Evolutionary conservation across 2,888 invertebrate genomes (phyloP), one percentile per base, ranked within the genome.

Genomic region (Latheticus oryzae): DNA sequence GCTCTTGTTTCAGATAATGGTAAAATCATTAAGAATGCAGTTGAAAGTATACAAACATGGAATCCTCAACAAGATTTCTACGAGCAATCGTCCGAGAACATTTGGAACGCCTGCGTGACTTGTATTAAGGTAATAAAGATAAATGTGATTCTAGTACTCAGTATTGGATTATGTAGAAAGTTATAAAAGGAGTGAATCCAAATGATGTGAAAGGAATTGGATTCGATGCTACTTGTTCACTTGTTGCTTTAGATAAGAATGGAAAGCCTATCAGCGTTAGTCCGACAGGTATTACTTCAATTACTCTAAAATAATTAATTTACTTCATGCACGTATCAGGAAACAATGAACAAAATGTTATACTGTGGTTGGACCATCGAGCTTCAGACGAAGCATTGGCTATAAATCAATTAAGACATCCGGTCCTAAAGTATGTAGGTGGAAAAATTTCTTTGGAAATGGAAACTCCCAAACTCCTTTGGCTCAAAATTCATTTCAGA

Each of bases 361-460:
- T 95, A 23, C 84, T 95, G 77, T 95, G 95, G 95, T 87, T 95
- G 90, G 95, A 96, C 74, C 95, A 96, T 74, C 81, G 95, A 71
- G 95, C 95, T 0, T 82, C 84, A 15, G 80, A 82, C 30, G 92
- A 97, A 81, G 90, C 96, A 0, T 84, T 87, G 37, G 78, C 82
- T 19, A 96, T 97, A 26, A 97, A 96, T 74, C 79, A 81, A 35
- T 85, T 86, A 0, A 81, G 85, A 4, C 92, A 95, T 79, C 80
- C 85, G 1, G 85, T 94, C 9, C 82, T 97, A 0, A 85, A 89
- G 68, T 93, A 89, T 79, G 93, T 95, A 1, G 97, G 97, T 1
- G 95, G 95, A 0, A 89, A 88, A 79, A 90, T 97, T 3, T 97
- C 96, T 0, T 81, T 94, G n/a, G 97, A 97, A 83, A 97, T 97